Evolutionary conservation across 2,888 invertebrate species (phyloP), one percentile per base, ranked within the genome.

Genomic region (Chymomyza procnemis): DNA sequence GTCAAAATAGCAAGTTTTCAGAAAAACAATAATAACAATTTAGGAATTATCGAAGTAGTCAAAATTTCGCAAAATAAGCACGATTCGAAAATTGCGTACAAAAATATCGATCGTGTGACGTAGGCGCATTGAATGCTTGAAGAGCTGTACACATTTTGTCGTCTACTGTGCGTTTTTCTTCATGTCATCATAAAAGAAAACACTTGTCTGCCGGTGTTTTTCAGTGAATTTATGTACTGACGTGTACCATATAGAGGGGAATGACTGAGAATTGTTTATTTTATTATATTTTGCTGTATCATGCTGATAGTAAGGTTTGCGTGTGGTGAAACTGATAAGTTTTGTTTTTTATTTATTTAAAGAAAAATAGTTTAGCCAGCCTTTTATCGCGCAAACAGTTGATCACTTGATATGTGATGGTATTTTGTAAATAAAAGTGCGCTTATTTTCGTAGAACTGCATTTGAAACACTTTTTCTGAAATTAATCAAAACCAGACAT

Each of bases 271-370:
- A 66, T 59, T 70, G 67, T 30, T 4, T 69, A 56, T 58, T 65
- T 61, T 14, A 56, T 41, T 12, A 41, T n/a, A 18, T 70, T 70
- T n/a, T 66, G 76, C 76, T 9, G 0, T n/a, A 59, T 85, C 80
- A 81, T 78, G 79, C 58, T 81, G 79, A 83, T 78, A 69, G 59
- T 72, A 58, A 61, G 14, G 19, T 72, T 78, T 69, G 4, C 18
- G 12, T 21, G 26, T 79, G 67, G 69, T 61, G 69, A 76, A 79
- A 77, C 65, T 77, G 69, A 75, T 83, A 80, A 69, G 34, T 12
- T 41, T 14, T 34, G 34, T 34, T 34, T 34, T 26, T 6, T 26
- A 26, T 26, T 26, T 26, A 26, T 26, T 6, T 26, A 26, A 26
- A 26, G 8, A 26, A 26, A 26, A 26, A 26, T 26, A 26, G 26